Percentiles rank a stretch among this genome's conserved stretches.
These are phyloP conservation scores for Rutpela maculata DNA, from an alignment of 2,888 invertebrate species.

Conservation along the genomic window DNA sequence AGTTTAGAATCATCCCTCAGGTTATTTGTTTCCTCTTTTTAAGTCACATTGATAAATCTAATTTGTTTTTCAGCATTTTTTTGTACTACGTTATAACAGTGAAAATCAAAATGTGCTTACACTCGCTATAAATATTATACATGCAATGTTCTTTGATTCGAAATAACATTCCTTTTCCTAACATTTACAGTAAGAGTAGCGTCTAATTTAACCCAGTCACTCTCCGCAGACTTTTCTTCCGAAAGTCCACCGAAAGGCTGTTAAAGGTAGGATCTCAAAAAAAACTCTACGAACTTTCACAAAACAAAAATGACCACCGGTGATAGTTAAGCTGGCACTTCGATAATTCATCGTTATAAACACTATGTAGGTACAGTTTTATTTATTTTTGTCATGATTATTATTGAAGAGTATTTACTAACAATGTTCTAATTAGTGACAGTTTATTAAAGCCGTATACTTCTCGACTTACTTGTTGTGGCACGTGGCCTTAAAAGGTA, in stretches of 20 bases:
- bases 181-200: neutral
- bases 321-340: conserved; percentile 14
- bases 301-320: conserved; percentile 25
- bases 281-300: conserved; percentile 30
- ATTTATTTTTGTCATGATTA: conserved; percentile 25
- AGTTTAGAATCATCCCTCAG: too few species aligned
- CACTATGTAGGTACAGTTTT: neutral
- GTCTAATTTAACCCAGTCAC: neutral
- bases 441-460: conserved; percentile 27
- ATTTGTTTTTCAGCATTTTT: too few species aligned
- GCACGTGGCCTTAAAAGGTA: conserved; percentile 33
- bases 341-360: conserved; percentile 15
- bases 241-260: neutral
- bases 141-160: neutral
- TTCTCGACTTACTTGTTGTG: neutral
- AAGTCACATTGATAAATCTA: too few species aligned
- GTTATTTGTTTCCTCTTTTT: too few species aligned
- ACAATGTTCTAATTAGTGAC: conserved; percentile 32
- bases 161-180: neutral
- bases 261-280: neutral
- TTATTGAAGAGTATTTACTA: conserved; percentile 22
- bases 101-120: too few species aligned
- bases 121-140: too few species aligned
- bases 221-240: neutral
- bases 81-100: too few species aligned